Evolutionary conservation across 2,888 invertebrate genomes (phyloP), one percentile per base, ranked within the genome.

Genomic region (Hydrotaea cyrtoneurina): DNA sequence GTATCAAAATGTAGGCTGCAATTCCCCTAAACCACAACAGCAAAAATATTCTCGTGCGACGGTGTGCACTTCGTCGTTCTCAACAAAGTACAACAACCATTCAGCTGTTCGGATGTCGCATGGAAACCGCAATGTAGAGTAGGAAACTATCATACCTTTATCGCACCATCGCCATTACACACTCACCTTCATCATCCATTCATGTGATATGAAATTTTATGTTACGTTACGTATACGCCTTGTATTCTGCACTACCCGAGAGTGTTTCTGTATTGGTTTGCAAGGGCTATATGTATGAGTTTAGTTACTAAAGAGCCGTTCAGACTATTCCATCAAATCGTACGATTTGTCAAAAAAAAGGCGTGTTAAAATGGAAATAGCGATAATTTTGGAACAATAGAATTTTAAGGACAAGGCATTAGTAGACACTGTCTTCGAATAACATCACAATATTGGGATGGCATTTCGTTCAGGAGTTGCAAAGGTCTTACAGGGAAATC

Each of bases 141-240:
- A 31, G 26, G 59, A 43, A 69, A 69, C 69, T 43, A 39, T 46
- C 13, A 39, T 13, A 46, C 15, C 66, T 17, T 11, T 64, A 36
- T 36, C 43, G 39, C 43, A 69, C 10, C 39, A 39, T 10, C 39
- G 17, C 19, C 3, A 57, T 36, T 13, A 57, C 73, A 59, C 17
- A 59, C 23, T 7, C 53, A 62, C 7, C 3, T n/a, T 23, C 0
- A 75, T 15, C 39, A 72, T 19, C 46, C 39, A 57, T 66, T n/a
- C 17, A 17, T 64, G 76, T 21, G 19, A 10, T 64, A 79, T 21
- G 19, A 10, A 23, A 62, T 75, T 75, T 17, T 23, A 53, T 73
- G 73, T 81, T 77, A 69, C 46, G 53, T 79, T 77, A 82, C 85
- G 79, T 73, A 82, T 85, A 85, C 85, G 81, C 55, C 76, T 43